phyloP scores from a whole-genome alignment of 2,888 invertebrate species.

The Adineta ricciae region DNA sequence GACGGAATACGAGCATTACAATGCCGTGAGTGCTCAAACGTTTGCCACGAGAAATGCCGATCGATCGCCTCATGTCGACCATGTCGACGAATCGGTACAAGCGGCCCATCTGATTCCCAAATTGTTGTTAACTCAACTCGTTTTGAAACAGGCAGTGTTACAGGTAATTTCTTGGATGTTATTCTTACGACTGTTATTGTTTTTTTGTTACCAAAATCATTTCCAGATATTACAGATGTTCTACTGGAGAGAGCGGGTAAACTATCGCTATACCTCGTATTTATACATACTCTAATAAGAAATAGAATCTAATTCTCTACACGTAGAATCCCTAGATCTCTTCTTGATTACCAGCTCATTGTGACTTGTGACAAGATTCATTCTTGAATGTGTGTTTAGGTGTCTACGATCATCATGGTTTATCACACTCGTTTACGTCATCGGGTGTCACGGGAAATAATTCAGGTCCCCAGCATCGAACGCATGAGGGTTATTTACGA shows the following conservation, averaged over 20 bases:
- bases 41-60: conserved; percentile 81
- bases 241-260: conserved; percentile 19
- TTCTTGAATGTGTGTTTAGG: not conserved
- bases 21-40: conserved; percentile 84
- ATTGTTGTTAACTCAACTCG: conserved; percentile 14
- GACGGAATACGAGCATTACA: conserved; percentile 52
- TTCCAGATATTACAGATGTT: conserved; percentile 14
- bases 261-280: not conserved
- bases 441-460: conserved; percentile 35
- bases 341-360: not conserved
- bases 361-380: too few relatives aligned
- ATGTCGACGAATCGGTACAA: not conserved
- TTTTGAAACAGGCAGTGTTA: conserved; percentile 20
- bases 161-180: not conserved
- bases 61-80: not conserved
- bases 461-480: conserved; percentile 65
- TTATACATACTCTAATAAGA: not conserved
- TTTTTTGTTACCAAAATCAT: not conserved
- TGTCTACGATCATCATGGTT: conserved; percentile 11
- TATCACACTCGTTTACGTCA: not conserved
- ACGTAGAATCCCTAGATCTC: not conserved
- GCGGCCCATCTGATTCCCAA: not conserved
- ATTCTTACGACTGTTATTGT: not conserved
- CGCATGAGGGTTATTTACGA: conserved; percentile 84
- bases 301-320: not conserved